Conservation (phyloP, 1,140 invertebrate species). For the Parapsyche elsis region DNA sequence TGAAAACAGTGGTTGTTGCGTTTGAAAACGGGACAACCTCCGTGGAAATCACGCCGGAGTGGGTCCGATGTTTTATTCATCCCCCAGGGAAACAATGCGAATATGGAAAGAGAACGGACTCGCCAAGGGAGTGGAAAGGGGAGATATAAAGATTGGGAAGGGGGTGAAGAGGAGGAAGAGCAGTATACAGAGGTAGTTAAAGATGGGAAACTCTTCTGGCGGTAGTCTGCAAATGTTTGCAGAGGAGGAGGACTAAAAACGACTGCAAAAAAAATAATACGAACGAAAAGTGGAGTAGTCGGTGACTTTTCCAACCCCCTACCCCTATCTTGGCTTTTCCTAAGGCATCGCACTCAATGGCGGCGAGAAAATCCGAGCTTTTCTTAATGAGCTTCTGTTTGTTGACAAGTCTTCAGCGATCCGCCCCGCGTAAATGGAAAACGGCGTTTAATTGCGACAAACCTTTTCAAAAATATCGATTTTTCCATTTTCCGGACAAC, state of each 20-base stretch:
- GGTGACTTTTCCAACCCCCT: not conserved
- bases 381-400: constrained; percentile 40
- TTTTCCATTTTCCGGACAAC: not conserved
- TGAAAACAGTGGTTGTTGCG: constrained; percentile 26
- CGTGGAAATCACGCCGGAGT: constrained; percentile 43
- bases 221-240: constrained; percentile 24
- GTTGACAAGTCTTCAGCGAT: constrained; percentile 25
- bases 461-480: not conserved
- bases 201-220: no score
- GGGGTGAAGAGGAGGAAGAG: constrained; percentile 16
- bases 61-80: constrained; percentile 48
- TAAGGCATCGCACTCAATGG: not conserved
- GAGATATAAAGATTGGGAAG: not conserved
- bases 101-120: not conserved
- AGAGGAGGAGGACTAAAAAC: constrained; percentile 19
- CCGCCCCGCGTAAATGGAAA: not conserved
- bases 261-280: not conserved
- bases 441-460: constrained; percentile 19
- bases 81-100: constrained; percentile 39
- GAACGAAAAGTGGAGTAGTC: constrained; percentile 16
- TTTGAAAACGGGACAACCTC: constrained; percentile 44
- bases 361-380: constrained; percentile 38
- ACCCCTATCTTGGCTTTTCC: not conserved
- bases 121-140: not conserved
- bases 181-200: no score